A percentile compares a stretch with the other conserved stretches of the same genome.
Evolutionary conservation across 2,797 vertebrate species (phyloP).

Genomic region (Periparus ater): DNA sequence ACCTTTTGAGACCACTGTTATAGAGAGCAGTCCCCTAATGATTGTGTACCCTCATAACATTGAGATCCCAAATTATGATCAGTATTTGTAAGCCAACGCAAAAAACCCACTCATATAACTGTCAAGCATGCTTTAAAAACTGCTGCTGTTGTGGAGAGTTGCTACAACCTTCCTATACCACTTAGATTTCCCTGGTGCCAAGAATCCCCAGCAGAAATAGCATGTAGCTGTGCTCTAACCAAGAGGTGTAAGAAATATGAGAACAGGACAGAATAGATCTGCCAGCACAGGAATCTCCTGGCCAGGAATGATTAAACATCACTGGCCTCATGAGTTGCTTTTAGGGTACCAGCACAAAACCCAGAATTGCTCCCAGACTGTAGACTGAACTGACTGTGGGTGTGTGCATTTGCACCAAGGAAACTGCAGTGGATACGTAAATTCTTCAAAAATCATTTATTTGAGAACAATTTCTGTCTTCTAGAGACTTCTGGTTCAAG

Average conservation of each 20-base stretch:
- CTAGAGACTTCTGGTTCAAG: not conserved
- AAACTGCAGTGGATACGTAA: not conserved
- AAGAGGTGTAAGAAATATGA: not conserved
- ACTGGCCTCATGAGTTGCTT: not conserved
- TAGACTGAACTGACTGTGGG: not conserved
- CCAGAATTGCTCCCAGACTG: not conserved
- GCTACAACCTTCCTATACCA: not conserved
- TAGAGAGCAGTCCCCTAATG: not conserved
- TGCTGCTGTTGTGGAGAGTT: not conserved
- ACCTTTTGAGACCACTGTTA: not conserved
- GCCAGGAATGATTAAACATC: not conserved
- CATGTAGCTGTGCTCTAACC: not conserved
- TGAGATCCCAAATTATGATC: not conserved
- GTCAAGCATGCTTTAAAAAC: not conserved
- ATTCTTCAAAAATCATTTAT: not conserved
- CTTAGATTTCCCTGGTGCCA: not conserved
- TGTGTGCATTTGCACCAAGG: not conserved
- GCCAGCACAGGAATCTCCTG: not conserved
- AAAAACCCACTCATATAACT: not conserved
- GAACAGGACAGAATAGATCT: not conserved
- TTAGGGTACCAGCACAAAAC: not conserved
- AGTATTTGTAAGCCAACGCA: not conserved
- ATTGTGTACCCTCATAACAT: not conserved
- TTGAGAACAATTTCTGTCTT: not conserved
- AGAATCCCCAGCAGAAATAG: not conserved